A percentile compares a stretch with the other conserved stretches of the same genome.
Conservation (phyloP, 2,888 invertebrate species). For the Cylloceria caligata region DNA sequence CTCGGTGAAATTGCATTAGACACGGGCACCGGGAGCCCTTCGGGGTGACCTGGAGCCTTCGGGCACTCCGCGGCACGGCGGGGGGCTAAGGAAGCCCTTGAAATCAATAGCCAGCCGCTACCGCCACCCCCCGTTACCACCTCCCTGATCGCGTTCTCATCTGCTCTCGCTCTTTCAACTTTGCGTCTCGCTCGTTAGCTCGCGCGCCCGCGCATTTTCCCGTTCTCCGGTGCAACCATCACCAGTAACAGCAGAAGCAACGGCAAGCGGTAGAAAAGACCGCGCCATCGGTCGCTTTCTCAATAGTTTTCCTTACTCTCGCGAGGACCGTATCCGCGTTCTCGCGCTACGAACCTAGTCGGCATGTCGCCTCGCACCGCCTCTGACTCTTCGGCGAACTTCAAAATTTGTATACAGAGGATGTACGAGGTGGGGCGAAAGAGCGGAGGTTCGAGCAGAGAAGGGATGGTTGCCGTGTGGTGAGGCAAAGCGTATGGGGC, state of each 20-base stretch:
- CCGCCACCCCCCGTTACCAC: conserved; percentile 80
- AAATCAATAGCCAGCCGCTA: conserved; percentile 84
- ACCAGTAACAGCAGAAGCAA: conserved; percentile 10
- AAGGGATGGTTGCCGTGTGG: conserved; percentile 22
- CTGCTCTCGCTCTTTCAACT: conserved; percentile 19
- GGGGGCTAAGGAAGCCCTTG: conserved; percentile 83
- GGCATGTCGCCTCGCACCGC: conserved; percentile 15
- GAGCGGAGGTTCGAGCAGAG: not conserved
- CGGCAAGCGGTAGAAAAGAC: conserved; percentile 3
- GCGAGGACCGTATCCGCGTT: conserved; percentile 8
- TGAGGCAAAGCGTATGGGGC: conserved; percentile 30
- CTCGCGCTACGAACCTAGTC: not conserved
- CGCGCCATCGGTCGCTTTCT: conserved; percentile 41
- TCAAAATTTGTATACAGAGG: conserved; percentile 25
- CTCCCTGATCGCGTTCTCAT: conserved; percentile 67
- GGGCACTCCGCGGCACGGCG: conserved; percentile 77
- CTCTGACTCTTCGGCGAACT: conserved; percentile 21
- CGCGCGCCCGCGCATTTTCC: conserved; percentile 54
- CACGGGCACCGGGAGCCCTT: conserved; percentile 77
- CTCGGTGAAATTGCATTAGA: conserved; percentile 71
- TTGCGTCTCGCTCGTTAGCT: conserved; percentile 28
- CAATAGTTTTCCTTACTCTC: conserved; percentile 56
- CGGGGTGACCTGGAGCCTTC: conserved; percentile 80
- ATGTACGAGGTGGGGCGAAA: not conserved
- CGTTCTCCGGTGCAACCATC: conserved; percentile 49